phyloP scores from a whole-genome alignment of 2,797 vertebrate species.

The Oreochromis mossambicus region DNA sequence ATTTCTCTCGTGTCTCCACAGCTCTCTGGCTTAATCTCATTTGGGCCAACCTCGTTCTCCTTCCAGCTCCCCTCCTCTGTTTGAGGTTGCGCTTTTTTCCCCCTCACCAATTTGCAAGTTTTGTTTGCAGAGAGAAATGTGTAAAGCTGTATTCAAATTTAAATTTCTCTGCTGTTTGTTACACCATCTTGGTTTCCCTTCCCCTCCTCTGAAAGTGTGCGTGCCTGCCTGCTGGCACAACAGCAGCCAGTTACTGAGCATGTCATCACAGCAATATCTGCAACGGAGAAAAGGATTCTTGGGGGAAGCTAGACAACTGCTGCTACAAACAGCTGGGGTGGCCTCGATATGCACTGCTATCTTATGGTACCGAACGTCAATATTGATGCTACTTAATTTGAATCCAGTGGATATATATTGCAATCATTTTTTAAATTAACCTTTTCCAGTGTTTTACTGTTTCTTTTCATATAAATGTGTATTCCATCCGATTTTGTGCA shows the following conservation, averaged over 20 bases:
- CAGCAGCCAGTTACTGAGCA: conserved; percentile 37
- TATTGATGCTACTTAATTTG: not conserved
- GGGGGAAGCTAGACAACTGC: not conserved
- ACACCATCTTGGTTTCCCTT: conserved; percentile 4
- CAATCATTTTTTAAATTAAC: not conserved
- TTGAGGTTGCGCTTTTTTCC: not conserved
- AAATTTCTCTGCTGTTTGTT: conserved; percentile 10
- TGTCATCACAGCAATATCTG: conserved; percentile 34
- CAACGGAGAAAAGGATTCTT: conserved; percentile 6
- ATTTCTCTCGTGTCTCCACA: not conserved
- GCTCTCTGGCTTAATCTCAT: conserved; percentile 6
- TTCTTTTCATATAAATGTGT: not conserved
- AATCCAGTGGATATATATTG: too few species aligned
- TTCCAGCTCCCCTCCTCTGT: not conserved
- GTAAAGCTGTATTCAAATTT: conserved; percentile 9
- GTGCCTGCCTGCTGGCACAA: conserved; percentile 9
- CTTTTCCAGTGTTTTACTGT: not conserved
- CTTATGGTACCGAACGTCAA: not conserved
- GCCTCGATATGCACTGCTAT: conserved; percentile 4
- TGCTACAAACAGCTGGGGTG: conserved; percentile 11
- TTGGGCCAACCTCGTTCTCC: not conserved
- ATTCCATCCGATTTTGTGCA: not conserved
- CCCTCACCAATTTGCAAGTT: not conserved
- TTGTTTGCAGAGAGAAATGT: conserved; percentile 10
- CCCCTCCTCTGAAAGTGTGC: not conserved